Evolutionary conservation across 2,797 vertebrate genomes (phyloP), one percentile per base, ranked within the genome.

Genomic region (Tokudaia muenninki): DNA sequence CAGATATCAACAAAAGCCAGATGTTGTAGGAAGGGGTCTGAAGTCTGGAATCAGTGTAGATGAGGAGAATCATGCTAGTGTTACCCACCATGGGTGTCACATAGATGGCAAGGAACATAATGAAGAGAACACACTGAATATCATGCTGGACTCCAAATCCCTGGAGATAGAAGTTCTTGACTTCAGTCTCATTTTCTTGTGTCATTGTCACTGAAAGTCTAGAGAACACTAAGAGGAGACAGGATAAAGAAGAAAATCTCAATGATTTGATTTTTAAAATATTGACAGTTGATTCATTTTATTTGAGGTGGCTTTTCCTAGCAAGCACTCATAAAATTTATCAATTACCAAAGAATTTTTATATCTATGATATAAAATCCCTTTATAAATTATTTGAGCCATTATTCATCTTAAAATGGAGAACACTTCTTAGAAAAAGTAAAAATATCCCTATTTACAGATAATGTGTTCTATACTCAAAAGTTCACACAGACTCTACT

Each of bases 1-100:
- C 94, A 97, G 67, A 95, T 78, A 5, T 96, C 97, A 79, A 97
- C 92, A 79, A 97, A 97, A 52, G 97, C 97, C 65, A 98, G 57
- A 80, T 97, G 90, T 37, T 95, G 78, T 52, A 97, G 70, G 37
- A 98, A 97, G 93, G 94, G 47, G 90, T 96, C 50, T 93, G 84
- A 72, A 97, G 78, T 55, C 93, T 95, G 77, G 77, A 52, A 31
- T 97, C 96, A 13, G 74, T 92, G 11, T 92, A 91, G 93, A 96
- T 96, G 90, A 98, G 92, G 17, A 96, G 7, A 22, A 98, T 97
- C 50, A 96, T 90, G 13, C 97, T 93, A 13, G 82, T 16, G 34
- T 97, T 97, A 13, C 94, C 95, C 57, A 96, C n/a, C 52, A 94
- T 11, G 34, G 96, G 94, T 0, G 50, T 92, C 37, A 72, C 4